phyloP scores from a whole-genome alignment of 2,888 invertebrate species.

The Leptinotarsa juncta region DNA sequence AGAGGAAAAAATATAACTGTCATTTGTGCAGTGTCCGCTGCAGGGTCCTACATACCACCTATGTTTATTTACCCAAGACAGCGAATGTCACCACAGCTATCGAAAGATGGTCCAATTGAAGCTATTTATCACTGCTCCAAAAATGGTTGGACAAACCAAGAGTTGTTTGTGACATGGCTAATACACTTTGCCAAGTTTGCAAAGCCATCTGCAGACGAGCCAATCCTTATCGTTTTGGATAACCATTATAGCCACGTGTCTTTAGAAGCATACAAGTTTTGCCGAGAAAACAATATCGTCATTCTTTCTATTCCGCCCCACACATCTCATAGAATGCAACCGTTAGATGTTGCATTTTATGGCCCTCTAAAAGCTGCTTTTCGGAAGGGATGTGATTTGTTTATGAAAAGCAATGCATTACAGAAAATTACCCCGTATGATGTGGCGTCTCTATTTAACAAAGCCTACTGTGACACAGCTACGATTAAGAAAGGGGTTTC shows the following conservation, averaged over 20 bases:
- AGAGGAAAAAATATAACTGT: conserved; percentile 62
- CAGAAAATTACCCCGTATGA: not conserved
- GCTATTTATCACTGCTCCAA: conserved; percentile 22
- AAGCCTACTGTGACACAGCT: conserved; percentile 21
- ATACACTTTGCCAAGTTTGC: conserved; percentile 6
- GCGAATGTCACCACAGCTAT: conserved; percentile 57
- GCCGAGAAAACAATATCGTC: not conserved
- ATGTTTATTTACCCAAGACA: conserved; percentile 65
- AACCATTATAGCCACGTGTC: conserved; percentile 19
- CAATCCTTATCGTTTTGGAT: not conserved
- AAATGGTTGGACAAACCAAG: not conserved
- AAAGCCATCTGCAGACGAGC: not conserved
- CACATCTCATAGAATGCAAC: conserved; percentile 14
- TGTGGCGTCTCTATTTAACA: conserved; percentile 10
- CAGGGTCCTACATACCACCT: conserved; percentile 62
- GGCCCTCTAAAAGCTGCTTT: conserved; percentile 15
- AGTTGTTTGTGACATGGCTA: not conserved
- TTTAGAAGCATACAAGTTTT: not conserved
- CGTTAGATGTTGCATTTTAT: conserved; percentile 21
- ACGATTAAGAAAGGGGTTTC: conserved; percentile 26
- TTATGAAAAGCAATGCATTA: conserved; percentile 17
- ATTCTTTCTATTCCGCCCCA: not conserved
- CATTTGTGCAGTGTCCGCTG: conserved; percentile 62
- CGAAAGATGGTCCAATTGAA: conserved; percentile 45
- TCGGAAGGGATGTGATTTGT: conserved; percentile 14